A percentile compares a stretch with the other conserved stretches of the same genome.
Conservation (phyloP, 2,113 vertebrate genomes). For the Pituophis catenifer region DNA sequence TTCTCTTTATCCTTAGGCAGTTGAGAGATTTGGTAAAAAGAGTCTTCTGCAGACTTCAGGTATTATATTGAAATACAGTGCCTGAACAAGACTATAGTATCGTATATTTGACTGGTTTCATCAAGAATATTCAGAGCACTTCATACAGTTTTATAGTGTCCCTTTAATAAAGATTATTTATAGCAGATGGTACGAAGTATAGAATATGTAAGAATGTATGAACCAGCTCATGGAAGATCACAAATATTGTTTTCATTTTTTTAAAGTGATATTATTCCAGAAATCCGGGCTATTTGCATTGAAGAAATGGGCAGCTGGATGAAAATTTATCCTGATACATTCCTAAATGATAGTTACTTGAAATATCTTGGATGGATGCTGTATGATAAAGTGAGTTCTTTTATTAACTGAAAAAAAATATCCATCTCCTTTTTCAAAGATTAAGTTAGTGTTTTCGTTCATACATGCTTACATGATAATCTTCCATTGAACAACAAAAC, state of each 20-base stretch:
- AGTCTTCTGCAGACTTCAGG: neutral
- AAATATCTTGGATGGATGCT: slow-evolving; percentile 92
- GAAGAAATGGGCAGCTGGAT: slow-evolving; percentile 87
- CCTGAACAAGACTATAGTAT: neutral
- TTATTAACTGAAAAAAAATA: neutral
- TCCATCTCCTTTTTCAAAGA: neutral
- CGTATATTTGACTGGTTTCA: neutral
- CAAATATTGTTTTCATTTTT: neutral
- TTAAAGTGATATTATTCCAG: slow-evolving; percentile 82
- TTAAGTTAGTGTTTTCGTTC: neutral
- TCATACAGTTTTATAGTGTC: neutral
- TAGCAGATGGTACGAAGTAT: neutral
- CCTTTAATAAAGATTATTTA: neutral
- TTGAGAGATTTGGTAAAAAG: neutral
- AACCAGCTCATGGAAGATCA: neutral
- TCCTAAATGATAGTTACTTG: slow-evolving; percentile 85
- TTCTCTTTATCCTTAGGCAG: neutral
- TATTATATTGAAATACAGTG: neutral
- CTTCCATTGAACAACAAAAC: neutral
- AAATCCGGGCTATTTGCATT: slow-evolving; percentile 84
- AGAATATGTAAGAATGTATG: neutral
- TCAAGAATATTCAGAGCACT: neutral
- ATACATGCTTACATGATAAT: neutral
- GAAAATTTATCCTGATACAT: slow-evolving; percentile 77
- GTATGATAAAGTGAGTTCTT: slow-evolving; percentile 79